Percentiles rank a stretch among this genome's conserved stretches.
Evolutionary conservation across 1,140 invertebrate species (phyloP).

Genomic region (Atta colombica): DNA sequence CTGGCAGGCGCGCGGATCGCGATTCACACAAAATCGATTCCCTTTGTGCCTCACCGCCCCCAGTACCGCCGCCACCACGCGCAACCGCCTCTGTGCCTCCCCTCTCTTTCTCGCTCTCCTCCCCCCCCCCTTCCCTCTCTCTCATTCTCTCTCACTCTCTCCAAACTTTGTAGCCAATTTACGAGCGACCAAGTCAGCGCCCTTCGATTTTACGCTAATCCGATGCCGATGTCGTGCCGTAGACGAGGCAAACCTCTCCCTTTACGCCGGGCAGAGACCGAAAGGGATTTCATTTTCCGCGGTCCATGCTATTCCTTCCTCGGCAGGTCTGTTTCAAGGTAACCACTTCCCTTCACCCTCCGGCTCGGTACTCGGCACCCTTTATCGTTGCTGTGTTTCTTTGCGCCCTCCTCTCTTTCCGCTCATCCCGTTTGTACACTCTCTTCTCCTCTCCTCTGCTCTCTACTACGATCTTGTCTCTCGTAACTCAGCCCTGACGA

Average conservation of each 20-base stretch:
- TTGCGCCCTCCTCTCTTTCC: background rate
- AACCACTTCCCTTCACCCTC: slow-evolving; percentile 63
- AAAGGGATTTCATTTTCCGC: slow-evolving; percentile 78
- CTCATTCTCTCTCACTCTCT: slow-evolving; percentile 49
- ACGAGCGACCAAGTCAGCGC: slow-evolving; percentile 81
- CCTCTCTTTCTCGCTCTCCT: background rate
- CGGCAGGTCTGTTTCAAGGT: slow-evolving; percentile 66
- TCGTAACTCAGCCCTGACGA: slow-evolving; percentile 73
- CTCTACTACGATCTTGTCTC: slow-evolving; percentile 46
- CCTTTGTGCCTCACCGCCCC: slow-evolving; percentile 71
- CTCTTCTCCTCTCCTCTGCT: background rate
- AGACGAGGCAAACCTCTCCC: slow-evolving; percentile 73
- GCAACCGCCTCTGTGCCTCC: slow-evolving; percentile 48
- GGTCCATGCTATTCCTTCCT: slow-evolving; percentile 62
- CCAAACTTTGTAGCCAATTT: slow-evolving; percentile 83
- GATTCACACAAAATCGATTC: slow-evolving; percentile 79
- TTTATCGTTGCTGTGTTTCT: slow-evolving; percentile 33
- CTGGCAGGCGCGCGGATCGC: slow-evolving; percentile 70
- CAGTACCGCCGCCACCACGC: slow-evolving; percentile 26
- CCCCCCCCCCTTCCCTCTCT: background rate
- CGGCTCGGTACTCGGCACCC: slow-evolving; percentile 20
- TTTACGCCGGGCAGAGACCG: slow-evolving; percentile 50
- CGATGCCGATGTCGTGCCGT: slow-evolving; percentile 77
- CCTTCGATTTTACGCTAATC: slow-evolving; percentile 82
- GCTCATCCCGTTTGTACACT: background rate